A percentile compares a stretch with the other conserved stretches of the same genome.
phyloP scores from a whole-genome alignment of 53 echinoderm and acorn worm genomes.

The Holothuria scabra region DNA sequence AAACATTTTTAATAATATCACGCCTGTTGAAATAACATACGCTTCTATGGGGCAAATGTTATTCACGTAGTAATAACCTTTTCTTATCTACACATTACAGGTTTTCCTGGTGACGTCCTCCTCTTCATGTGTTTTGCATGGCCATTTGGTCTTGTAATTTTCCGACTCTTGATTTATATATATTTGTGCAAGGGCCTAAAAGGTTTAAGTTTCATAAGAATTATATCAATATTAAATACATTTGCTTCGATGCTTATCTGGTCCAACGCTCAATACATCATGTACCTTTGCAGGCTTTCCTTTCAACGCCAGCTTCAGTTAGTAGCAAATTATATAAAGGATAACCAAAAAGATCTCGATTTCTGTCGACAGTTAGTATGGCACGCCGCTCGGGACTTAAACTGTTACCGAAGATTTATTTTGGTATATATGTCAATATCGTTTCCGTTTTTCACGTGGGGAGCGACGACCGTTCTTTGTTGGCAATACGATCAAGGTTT shows the following conservation, averaged over 20 bases:
- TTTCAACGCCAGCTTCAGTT: background rate
- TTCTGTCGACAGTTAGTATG: slow-evolving; percentile 12
- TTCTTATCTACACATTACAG: background rate
- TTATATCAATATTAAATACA: background rate
- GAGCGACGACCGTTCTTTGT: slow-evolving; percentile 1
- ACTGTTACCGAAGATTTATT: slow-evolving; percentile 10
- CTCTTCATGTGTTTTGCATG: slow-evolving; percentile 6
- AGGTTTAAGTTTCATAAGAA: background rate
- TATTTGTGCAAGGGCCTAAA: background rate
- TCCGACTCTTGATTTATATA: slow-evolving; percentile 7
- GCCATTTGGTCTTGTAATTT: background rate
- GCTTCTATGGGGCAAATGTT: too few species aligned
- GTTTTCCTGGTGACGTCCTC: slow-evolving; percentile 3
- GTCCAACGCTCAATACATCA: slow-evolving; percentile 22
- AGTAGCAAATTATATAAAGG: background rate
- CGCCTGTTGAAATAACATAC: too few species aligned
- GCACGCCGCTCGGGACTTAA: slow-evolving; percentile 16
- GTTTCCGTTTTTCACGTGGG: slow-evolving; percentile 18
- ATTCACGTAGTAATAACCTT: too few species aligned
- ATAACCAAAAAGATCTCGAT: slow-evolving; percentile 4
- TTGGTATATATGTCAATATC: slow-evolving; percentile 11
- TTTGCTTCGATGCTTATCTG: slow-evolving; percentile 9
- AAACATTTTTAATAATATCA: too few species aligned
- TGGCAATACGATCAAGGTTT: slow-evolving; percentile 15
- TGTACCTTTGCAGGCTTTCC: slow-evolving; percentile 22